Conservation (phyloP, 1,140 invertebrate species). For the Spodoptera frugiperda region DNA sequence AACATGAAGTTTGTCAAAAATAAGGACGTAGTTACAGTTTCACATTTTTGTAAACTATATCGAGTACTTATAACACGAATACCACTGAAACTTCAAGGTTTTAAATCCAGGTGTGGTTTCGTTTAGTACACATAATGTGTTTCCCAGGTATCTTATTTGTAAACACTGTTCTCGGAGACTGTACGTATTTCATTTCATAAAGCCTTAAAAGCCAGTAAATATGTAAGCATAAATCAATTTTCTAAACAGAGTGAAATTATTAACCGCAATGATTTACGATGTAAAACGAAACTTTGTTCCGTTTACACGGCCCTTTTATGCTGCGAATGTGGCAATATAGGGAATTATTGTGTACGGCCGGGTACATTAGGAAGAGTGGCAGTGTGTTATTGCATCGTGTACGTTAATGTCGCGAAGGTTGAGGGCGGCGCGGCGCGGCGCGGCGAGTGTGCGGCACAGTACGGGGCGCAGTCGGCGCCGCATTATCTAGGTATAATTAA, state of each 20-base stretch:
- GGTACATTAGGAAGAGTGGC: slow-evolving; percentile 73
- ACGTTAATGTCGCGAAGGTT: slow-evolving; percentile 69
- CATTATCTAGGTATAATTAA: slow-evolving; percentile 83
- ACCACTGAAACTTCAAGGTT: neutral
- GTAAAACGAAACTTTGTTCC: slow-evolving; percentile 62
- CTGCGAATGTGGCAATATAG: slow-evolving; percentile 50
- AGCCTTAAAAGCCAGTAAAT: slow-evolving; percentile 74
- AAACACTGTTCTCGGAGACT: slow-evolving; percentile 16
- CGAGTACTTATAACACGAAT: no score
- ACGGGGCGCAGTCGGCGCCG: slow-evolving; percentile 66
- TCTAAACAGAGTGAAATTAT: slow-evolving; percentile 71
- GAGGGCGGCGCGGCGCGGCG: slow-evolving; percentile 48
- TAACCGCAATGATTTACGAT: slow-evolving; percentile 70
- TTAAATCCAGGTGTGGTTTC: slow-evolving; percentile 4
- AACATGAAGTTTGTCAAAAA: neutral
- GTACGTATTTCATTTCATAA: slow-evolving; percentile 71
- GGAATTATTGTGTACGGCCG: slow-evolving; percentile 55
- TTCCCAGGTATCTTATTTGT: slow-evolving; percentile 35
- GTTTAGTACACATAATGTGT: neutral
- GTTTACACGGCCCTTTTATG: slow-evolving; percentile 49
- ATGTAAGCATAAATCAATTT: slow-evolving; percentile 80
- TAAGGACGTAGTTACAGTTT: no score
- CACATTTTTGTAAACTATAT: neutral
- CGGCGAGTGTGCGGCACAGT: slow-evolving; percentile 55
- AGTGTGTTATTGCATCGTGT: slow-evolving; percentile 78